A percentile compares a stretch with the other conserved stretches of the same genome.
phyloP scores from a whole-genome alignment of 2,797 vertebrate genomes.

The Microctenopoma stevenorrisi region DNA sequence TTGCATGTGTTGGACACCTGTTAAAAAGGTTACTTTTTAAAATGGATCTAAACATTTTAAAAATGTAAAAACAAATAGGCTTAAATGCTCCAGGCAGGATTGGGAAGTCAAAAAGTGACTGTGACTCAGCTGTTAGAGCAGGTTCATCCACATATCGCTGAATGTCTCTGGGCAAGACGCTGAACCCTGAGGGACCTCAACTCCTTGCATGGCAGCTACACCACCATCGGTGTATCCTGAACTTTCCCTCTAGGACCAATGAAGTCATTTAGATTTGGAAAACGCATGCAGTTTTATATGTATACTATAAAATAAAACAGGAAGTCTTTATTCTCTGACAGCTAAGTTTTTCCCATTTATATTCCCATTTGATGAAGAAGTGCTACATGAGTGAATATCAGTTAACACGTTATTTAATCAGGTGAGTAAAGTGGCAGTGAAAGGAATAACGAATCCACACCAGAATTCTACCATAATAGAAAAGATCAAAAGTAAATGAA shows the following conservation, averaged over 20 bases:
- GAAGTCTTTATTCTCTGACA: too few relatives aligned
- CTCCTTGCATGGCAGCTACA: too few relatives aligned
- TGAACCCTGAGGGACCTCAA: too few relatives aligned
- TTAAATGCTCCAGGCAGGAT: not conserved
- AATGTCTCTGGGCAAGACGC: too few relatives aligned
- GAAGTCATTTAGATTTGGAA: too few relatives aligned
- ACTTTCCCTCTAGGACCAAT: too few relatives aligned
- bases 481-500: not conserved
- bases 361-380: not conserved
- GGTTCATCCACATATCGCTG: too few relatives aligned
- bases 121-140: too few relatives aligned
- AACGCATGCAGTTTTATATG: too few relatives aligned
- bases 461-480: not conserved
- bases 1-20: not conserved
- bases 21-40: not conserved
- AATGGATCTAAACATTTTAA: too few relatives aligned
- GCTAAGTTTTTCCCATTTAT: not conserved
- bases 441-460: not conserved
- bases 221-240: too few relatives aligned
- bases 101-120: not conserved
- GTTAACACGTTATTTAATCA: not conserved
- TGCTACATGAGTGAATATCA: not conserved
- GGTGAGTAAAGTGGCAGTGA: not conserved
- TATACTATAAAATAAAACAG: too few relatives aligned
- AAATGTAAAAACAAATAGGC: not conserved